phyloP scores from a whole-genome alignment of 2,888 invertebrate species.

The Autographa gamma region DNA sequence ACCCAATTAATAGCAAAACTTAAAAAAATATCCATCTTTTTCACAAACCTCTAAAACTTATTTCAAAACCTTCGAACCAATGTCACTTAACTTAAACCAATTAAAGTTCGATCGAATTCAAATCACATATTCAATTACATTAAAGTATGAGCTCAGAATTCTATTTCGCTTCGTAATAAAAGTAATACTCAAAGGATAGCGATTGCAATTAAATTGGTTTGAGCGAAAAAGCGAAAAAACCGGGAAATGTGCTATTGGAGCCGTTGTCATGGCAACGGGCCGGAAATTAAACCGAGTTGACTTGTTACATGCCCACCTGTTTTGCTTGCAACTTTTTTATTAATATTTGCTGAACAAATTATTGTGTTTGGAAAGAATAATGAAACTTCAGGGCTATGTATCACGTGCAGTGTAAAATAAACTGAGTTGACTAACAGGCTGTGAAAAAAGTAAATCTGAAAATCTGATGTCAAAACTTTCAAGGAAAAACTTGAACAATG shows the following conservation, averaged over 20 bases:
- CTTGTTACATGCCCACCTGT: slow-evolving; percentile 60
- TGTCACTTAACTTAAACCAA: not conserved
- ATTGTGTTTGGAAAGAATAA: slow-evolving; percentile 24
- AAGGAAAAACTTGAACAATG: not conserved
- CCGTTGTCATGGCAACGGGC: slow-evolving; percentile 61
- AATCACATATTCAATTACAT: slow-evolving; percentile 18
- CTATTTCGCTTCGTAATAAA: slow-evolving; percentile 39
- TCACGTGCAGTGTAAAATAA: not conserved
- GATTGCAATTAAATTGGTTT: slow-evolving; percentile 61
- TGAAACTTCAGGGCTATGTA: slow-evolving; percentile 5
- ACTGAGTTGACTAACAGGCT: not conserved
- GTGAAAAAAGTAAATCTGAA: not conserved
- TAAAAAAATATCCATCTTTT: too few species aligned
- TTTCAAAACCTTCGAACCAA: not conserved
- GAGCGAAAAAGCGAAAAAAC: slow-evolving; percentile 58
- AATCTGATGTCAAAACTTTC: not conserved
- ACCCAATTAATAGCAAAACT: too few species aligned
- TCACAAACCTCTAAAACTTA: not conserved
- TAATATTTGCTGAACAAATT: slow-evolving; percentile 45
- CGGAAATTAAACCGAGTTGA: slow-evolving; percentile 71
- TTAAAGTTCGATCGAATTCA: not conserved
- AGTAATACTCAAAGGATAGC: slow-evolving; percentile 45
- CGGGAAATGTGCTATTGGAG: slow-evolving; percentile 55
- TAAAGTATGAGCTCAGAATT: slow-evolving; percentile 15
- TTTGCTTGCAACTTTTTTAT: slow-evolving; percentile 53